Base-by-base conservation (phyloP, 2,888 invertebrate species). In the Lepidochitona cinerea region DNA sequence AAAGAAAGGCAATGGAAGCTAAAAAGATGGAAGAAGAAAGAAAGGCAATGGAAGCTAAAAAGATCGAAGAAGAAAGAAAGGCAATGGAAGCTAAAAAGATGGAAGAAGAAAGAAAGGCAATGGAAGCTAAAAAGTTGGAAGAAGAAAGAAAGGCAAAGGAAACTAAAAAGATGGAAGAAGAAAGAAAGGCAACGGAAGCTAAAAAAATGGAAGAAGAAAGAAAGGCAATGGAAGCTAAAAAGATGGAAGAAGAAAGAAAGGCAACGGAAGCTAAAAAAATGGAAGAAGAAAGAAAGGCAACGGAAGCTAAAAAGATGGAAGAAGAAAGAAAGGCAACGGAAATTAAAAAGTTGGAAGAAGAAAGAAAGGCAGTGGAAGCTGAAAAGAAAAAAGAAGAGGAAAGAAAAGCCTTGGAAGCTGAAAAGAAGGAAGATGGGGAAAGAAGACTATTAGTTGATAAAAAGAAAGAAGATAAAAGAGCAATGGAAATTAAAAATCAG, bases 341-440 rank as follows among this genome's bases (percentile, higher is more conserved):
- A 37, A 23, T 37, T 32, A 49, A n/a, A 35, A 53, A 53, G 71
- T 52, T 35, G 23, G 37, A 74, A 35, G 26, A 14, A 26, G 64
- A 73, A 29, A 72, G 68, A 69, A 75, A 70, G 18, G 65, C 52
- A 68, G 70, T 37, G 32, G 71, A 54, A 35, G 54, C 65, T 65
- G 54, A 72, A 53, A 67, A 72, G 64, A 36, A 64, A 18, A 2
- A 32, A 72, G 67, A 59, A n/a, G 23, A 49, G 49, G 23, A 7
- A n/a, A 23, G 1, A 18, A 41, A 41, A 49, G 4, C 18, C 32
- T 18, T 59, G 36, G 70, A 52, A 33, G 79, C 74, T 9, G 68
- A 73, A 67, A 68, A 73, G 52, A 73, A 29, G 37, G 23, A 52
- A 73, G 73, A 78, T 59, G 77, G 73, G 68, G 68, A 73, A 35